Percentiles rank a stretch among this genome's conserved stretches.
phyloP scores from a whole-genome alignment of 1,140 invertebrate genomes.

The Epicauta chinensis region DNA sequence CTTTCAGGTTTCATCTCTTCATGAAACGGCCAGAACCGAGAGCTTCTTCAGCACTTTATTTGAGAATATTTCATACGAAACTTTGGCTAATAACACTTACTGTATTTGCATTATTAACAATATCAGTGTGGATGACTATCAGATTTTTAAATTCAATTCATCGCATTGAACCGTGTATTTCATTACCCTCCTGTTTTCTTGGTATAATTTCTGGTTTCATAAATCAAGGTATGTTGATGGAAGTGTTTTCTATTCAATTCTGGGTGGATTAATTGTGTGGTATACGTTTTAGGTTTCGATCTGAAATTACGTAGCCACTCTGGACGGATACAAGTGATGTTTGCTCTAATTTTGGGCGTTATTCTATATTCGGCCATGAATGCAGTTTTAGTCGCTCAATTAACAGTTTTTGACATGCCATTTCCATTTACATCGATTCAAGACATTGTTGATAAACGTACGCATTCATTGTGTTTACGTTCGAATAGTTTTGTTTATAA shows the following conservation, averaged over 20 bases:
- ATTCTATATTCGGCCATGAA: slow-evolving; percentile 31
- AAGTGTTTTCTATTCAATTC: no score
- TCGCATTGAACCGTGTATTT: slow-evolving; percentile 22
- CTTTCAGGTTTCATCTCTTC: slow-evolving; percentile 33
- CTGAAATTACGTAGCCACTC: slow-evolving; percentile 27
- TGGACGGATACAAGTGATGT: slow-evolving; percentile 27
- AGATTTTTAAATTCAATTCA: slow-evolving; percentile 17
- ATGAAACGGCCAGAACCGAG: slow-evolving; percentile 25
- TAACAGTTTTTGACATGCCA: slow-evolving; percentile 26
- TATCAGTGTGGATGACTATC: slow-evolving; percentile 24
- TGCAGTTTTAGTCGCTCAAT: slow-evolving; percentile 33
- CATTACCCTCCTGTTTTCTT: slow-evolving; percentile 31
- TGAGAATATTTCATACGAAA: slow-evolving; percentile 23
- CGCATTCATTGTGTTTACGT: slow-evolving; percentile 32
- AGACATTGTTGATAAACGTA: slow-evolving; percentile 22
- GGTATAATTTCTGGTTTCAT: slow-evolving; percentile 31
- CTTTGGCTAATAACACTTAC: slow-evolving; percentile 25
- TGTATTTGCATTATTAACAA: slow-evolving; percentile 24
- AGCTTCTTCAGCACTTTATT: slow-evolving; percentile 24
- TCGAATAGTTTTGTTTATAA: slow-evolving; percentile 37
- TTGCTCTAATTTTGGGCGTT: slow-evolving; percentile 30
- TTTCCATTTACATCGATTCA: slow-evolving; percentile 28
- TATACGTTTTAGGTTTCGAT: slow-evolving; percentile 27
- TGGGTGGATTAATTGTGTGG: background rate
- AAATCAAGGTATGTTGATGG: slow-evolving; percentile 28